A percentile compares a stretch with the other conserved stretches of the same genome.
Evolutionary conservation across 2,797 vertebrate genomes (phyloP).

Genomic region (Coregonus sp.): DNA sequence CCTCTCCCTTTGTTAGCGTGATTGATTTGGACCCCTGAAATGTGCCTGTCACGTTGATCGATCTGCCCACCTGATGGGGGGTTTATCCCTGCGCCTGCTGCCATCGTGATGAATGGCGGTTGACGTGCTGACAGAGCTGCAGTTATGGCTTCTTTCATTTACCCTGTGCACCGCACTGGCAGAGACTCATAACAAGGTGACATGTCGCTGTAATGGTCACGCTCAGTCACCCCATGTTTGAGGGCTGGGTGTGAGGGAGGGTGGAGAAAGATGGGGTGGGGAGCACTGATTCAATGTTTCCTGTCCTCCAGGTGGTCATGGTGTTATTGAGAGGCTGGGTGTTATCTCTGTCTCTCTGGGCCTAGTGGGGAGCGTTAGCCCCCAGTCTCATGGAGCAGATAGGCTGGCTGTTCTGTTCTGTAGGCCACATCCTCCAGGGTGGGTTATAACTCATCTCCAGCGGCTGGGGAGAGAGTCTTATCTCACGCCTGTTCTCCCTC

Average conservation of each 20-base stretch:
- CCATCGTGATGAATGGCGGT: slow-evolving; percentile 68
- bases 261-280: neutral
- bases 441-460: slow-evolving; percentile 78
- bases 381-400: slow-evolving; percentile 38
- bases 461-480: slow-evolving; percentile 64
- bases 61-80: slow-evolving; percentile 57
- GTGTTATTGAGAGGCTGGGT: slow-evolving; percentile 71
- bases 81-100: slow-evolving; percentile 33
- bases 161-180: slow-evolving; percentile 54
- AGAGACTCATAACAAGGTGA: slow-evolving; percentile 73
- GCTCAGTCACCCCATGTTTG: slow-evolving; percentile 64
- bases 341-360: slow-evolving; percentile 68
- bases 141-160: slow-evolving; percentile 74
- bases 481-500: slow-evolving; percentile 50
- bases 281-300: slow-evolving; percentile 48
- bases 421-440: slow-evolving; percentile 68
- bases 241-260: slow-evolving; percentile 11
- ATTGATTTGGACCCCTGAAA: slow-evolving; percentile 69
- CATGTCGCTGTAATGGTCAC: slow-evolving; percentile 59
- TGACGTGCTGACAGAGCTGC: slow-evolving; percentile 63
- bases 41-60: slow-evolving; percentile 70
- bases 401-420: slow-evolving; percentile 21
- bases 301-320: slow-evolving; percentile 68
- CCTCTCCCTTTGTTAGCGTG: slow-evolving; percentile 58
- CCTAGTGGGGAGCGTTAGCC: slow-evolving; percentile 37